Percentiles rank a stretch among this genome's conserved stretches.
Evolutionary conservation across 2,888 invertebrate genomes (phyloP).

Genomic region (Nomada lathburiana): DNA sequence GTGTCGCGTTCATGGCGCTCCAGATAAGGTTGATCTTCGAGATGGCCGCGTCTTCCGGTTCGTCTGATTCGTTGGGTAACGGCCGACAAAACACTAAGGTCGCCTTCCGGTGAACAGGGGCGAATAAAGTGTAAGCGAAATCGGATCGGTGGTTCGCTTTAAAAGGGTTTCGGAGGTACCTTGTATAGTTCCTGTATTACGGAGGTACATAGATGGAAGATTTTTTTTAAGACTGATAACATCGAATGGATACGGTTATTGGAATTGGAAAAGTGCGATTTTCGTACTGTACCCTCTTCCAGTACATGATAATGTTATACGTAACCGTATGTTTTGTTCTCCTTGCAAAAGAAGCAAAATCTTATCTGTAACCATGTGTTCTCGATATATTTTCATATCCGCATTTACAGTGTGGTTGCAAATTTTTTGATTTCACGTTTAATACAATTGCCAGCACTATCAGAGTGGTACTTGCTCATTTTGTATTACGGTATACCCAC

Average conservation of each 20-base stretch:
- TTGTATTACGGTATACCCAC: no score
- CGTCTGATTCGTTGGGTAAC: constrained; percentile 4
- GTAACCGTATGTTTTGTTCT: no score
- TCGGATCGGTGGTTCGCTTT: not conserved
- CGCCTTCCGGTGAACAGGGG: not conserved
- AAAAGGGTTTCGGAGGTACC: not conserved
- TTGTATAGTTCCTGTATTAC: no score
- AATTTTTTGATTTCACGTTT: no score
- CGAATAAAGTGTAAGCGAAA: not conserved
- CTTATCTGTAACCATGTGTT: not conserved
- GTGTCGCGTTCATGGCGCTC: constrained; percentile 31
- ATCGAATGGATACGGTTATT: no score
- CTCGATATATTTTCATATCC: not conserved
- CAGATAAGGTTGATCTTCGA: constrained; percentile 11
- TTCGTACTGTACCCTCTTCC: not conserved
- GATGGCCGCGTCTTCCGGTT: constrained; percentile 20
- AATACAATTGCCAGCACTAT: no score
- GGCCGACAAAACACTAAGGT: not conserved
- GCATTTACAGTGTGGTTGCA: not conserved
- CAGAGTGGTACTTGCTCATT: no score
- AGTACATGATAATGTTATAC: not conserved
- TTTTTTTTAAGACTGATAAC: not conserved
- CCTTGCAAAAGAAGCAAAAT: no score
- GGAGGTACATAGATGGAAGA: not conserved
- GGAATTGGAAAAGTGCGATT: not conserved